A percentile compares a stretch with the other conserved stretches of the same genome.
Evolutionary conservation across 2,888 invertebrate genomes (phyloP).

Genomic region (Homarus gammarus): DNA sequence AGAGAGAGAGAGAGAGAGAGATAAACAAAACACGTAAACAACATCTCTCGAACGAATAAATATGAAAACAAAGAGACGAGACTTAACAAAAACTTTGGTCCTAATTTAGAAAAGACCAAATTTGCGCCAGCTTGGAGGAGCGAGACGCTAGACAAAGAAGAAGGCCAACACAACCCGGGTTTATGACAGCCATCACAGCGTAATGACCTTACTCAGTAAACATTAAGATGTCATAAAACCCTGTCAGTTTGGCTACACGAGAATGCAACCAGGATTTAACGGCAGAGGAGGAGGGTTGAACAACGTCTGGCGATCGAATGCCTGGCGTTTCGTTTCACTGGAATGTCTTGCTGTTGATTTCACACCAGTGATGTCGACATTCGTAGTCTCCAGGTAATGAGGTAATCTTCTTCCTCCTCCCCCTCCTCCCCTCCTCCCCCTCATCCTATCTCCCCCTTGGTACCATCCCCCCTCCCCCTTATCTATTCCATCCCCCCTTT

Average conservation of each 20-base stretch:
- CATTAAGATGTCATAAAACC: constrained; percentile 42
- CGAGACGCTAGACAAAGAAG: too few species aligned
- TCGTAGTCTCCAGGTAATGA: not conserved
- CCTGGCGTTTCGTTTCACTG: too few species aligned
- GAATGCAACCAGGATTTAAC: constrained; percentile 27
- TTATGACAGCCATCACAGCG: constrained; percentile 15
- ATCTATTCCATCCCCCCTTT: not conserved
- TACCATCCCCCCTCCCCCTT: not conserved
- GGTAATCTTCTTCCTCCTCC: too few species aligned
- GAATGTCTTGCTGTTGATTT: too few species aligned
- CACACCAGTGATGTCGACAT: not conserved
- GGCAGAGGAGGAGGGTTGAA: constrained; percentile 18
- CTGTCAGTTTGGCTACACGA: constrained; percentile 36
- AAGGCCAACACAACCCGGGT: constrained; percentile 10
- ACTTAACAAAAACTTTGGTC: too few species aligned
- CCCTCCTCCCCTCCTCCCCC: not conserved
- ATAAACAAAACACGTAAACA: too few species aligned
- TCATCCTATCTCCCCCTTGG: not conserved
- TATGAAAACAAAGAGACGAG: not conserved
- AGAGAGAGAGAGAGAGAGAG: not conserved
- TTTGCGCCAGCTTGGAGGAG: too few species aligned
- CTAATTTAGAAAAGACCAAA: too few species aligned
- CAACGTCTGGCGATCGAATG: too few species aligned
- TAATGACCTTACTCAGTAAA: constrained; percentile 27
- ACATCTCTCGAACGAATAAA: too few species aligned